Evolutionary conservation across 2,797 vertebrate species (phyloP).

Genomic region (Sparidentex hasta): DNA sequence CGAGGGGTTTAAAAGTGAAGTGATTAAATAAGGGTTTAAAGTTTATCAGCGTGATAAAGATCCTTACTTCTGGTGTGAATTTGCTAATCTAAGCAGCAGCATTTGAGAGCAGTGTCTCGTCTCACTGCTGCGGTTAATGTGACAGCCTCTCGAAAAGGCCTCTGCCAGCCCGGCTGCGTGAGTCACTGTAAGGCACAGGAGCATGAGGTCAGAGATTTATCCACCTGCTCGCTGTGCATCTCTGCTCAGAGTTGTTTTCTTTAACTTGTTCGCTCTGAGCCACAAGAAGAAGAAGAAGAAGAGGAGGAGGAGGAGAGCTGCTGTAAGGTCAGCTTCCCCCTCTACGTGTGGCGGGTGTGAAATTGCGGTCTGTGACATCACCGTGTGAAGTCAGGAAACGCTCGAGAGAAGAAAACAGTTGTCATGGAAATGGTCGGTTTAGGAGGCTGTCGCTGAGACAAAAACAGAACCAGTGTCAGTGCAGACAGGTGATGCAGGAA

Average conservation of each 20-base stretch:
- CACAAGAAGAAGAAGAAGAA: background rate
- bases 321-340: conserved; percentile 25
- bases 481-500: too few relatives aligned
- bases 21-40: background rate
- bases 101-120: conserved; percentile 29
- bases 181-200: conserved; percentile 26
- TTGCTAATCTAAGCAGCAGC: background rate
- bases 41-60: background rate
- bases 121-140: conserved; percentile 39
- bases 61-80: background rate
- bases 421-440: conserved; percentile 50
- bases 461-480: background rate
- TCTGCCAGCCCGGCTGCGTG: conserved; percentile 30
- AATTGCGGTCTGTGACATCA: conserved; percentile 49
- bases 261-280: too few relatives aligned
- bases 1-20: background rate
- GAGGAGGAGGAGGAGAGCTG: conserved; percentile 8
- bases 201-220: conserved; percentile 31
- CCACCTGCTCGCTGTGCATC: background rate
- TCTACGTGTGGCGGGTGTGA: conserved; percentile 21
- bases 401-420: conserved; percentile 28
- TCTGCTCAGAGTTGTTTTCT: background rate
- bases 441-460: background rate
- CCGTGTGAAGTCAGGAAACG: conserved; percentile 46
- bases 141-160: conserved; percentile 19